A percentile compares a stretch with the other conserved stretches of the same genome.
Evolutionary conservation across 1,140 invertebrate species (phyloP).

Genomic region (Conus betulinus): DNA sequence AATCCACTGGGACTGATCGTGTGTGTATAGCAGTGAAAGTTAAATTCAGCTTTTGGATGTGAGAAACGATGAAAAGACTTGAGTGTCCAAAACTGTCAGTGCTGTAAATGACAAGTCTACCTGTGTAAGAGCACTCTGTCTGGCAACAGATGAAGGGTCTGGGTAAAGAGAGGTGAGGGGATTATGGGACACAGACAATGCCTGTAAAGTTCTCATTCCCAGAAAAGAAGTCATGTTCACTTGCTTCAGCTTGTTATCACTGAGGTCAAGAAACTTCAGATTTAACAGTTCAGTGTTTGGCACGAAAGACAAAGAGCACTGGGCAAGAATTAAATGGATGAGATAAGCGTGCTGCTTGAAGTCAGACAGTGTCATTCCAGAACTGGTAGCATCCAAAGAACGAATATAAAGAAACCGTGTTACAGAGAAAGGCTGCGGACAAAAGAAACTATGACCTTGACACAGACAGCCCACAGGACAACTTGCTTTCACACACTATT

Average conservation of each 20-base stretch:
- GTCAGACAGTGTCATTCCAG: not conserved
- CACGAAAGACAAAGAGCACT: not conserved
- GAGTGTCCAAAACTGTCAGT: constrained; percentile 12
- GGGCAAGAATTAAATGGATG: not conserved
- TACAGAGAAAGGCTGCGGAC: not conserved
- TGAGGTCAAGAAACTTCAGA: constrained; percentile 17
- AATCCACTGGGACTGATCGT: constrained; percentile 28
- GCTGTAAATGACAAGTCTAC: not conserved
- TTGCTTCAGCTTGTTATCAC: constrained; percentile 9
- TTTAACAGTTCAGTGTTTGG: not conserved
- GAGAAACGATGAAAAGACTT: constrained; percentile 12
- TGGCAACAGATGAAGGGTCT: constrained; percentile 14
- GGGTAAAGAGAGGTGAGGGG: not conserved
- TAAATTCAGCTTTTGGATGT: constrained; percentile 4
- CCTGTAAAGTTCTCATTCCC: constrained; percentile 1
- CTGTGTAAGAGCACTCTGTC: not conserved
- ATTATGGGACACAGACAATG: constrained; percentile 26
- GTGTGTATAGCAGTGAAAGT: not conserved
- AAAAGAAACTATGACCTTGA: constrained; percentile 1
- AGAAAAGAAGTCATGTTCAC: not conserved
- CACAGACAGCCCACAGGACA: constrained; percentile 48
- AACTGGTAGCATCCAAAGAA: not conserved
- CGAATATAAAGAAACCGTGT: not conserved
- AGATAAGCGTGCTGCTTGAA: not conserved
- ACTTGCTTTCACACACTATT: constrained; percentile 17